Conservation (phyloP, 2,888 invertebrate genomes). For the Amphipyra tragopoginis region DNA sequence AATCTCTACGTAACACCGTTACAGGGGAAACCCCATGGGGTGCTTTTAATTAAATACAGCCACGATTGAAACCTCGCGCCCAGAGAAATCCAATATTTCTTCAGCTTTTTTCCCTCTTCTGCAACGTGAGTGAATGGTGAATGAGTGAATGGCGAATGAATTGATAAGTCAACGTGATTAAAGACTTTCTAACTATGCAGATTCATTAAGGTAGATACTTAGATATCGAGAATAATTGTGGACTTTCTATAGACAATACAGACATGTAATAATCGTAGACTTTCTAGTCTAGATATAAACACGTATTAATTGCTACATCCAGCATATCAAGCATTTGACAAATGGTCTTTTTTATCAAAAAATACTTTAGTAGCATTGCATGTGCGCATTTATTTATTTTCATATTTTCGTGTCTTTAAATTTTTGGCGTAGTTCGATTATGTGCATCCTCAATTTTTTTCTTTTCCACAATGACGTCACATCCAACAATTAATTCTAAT, state of each 20-base stretch:
- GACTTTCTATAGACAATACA: background rate
- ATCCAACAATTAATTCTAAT: no score
- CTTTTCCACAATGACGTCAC: no score
- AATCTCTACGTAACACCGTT: slow-evolving; percentile 68
- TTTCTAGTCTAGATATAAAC: no score
- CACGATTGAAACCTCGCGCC: slow-evolving; percentile 81
- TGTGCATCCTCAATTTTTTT: no score
- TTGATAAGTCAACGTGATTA: slow-evolving; percentile 54
- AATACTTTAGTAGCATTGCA: no score
- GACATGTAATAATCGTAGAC: no score
- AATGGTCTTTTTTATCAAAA: no score
- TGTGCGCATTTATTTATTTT: no score
- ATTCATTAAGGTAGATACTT: slow-evolving; percentile 2
- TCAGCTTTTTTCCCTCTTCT: slow-evolving; percentile 68
- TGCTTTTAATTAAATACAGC: slow-evolving; percentile 83
- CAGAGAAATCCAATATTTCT: slow-evolving; percentile 79
- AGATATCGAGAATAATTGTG: background rate
- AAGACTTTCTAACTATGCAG: slow-evolving; percentile 30
- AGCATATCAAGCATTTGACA: no score
- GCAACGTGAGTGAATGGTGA: slow-evolving; percentile 63
- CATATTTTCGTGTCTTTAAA: no score
- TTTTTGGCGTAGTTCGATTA: no score
- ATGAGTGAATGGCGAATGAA: slow-evolving; percentile 56
- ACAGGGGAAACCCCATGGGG: slow-evolving; percentile 72
- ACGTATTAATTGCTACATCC: no score